Conservation (phyloP, 2,797 vertebrate species). For the Myripristis murdjan region DNA sequence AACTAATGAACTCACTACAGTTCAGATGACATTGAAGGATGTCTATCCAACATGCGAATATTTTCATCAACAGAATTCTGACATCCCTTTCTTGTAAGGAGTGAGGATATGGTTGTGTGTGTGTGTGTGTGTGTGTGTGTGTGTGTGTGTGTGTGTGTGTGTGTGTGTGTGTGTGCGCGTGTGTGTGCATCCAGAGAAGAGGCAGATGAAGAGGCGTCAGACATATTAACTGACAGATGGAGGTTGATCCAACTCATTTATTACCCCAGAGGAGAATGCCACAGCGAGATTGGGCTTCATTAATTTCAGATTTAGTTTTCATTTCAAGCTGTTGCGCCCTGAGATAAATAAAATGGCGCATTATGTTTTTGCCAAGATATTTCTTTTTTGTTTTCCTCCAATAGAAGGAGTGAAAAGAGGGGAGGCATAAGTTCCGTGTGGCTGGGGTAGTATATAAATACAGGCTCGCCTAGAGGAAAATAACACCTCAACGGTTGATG, state of each 20-base stretch:
- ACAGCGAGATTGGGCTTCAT: constrained; percentile 99
- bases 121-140: no score
- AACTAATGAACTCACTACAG: constrained; percentile 50
- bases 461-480: constrained; percentile 87
- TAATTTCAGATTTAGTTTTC: constrained; percentile 99
- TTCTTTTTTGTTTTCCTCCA: constrained; percentile 93
- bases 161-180: constrained; percentile 45
- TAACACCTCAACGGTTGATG: constrained; percentile 87
- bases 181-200: constrained; percentile 83
- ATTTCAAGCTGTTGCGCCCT: constrained; percentile 99
- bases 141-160: constrained; percentile 19
- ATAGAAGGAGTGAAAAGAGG: constrained; percentile 86
- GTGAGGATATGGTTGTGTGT: constrained; percentile 58
- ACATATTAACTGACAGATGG: constrained; percentile 99
- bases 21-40: constrained; percentile 41
- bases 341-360: constrained; percentile 99
- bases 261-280: constrained; percentile 99
- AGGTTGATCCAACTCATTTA: constrained; percentile 99
- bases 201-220: constrained; percentile 96
- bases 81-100: constrained; percentile 61
- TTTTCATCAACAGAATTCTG: constrained; percentile 60
- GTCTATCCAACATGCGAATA: constrained; percentile 59
- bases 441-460: constrained; percentile 87
- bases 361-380: constrained; percentile 98
- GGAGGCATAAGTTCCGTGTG: constrained; percentile 85